A percentile compares a stretch with the other conserved stretches of the same genome.
These are phyloP conservation scores for Acrobasis suavella DNA, from an alignment of 2,888 invertebrate genomes.

Conservation along the genomic window DNA sequence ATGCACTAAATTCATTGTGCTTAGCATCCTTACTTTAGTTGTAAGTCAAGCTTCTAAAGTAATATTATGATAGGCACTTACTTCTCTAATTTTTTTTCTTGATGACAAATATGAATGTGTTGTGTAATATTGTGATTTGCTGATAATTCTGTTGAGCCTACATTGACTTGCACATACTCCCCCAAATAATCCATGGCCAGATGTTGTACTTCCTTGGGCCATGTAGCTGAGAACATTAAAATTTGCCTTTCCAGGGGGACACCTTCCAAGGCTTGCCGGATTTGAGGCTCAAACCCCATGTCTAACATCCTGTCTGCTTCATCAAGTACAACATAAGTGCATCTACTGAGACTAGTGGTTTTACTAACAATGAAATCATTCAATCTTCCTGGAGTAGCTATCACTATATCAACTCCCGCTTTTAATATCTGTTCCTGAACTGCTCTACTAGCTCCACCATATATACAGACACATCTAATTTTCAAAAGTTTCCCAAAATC, in stretches of 20 bases:
- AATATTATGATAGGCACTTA: slow-evolving; percentile 36
- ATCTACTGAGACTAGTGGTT: slow-evolving; percentile 86
- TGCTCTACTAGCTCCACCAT: slow-evolving; percentile 92
- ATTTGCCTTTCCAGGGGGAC: slow-evolving; percentile 96
- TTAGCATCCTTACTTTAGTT: too few species aligned
- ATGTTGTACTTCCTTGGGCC: slow-evolving; percentile 96
- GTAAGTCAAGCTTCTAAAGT: too few species aligned
- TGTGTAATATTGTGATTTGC: slow-evolving; percentile 96
- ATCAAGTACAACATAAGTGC: slow-evolving; percentile 93
- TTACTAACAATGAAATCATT: slow-evolving; percentile 90
- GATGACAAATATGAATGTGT: slow-evolving; percentile 91
- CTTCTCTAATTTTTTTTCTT: slow-evolving; percentile 87
- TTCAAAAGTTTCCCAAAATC: slow-evolving; percentile 88
- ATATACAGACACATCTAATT: slow-evolving; percentile 90
- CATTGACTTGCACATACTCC: slow-evolving; percentile 95
- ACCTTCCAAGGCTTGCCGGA: slow-evolving; percentile 94
- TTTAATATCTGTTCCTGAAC: slow-evolving; percentile 84
- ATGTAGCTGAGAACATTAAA: slow-evolving; percentile 99
- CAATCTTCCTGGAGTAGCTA: slow-evolving; percentile 93
- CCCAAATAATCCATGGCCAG: slow-evolving; percentile 95
- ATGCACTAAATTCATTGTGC: too few species aligned
- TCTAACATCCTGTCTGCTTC: slow-evolving; percentile 98
- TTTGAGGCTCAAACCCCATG: slow-evolving; percentile 99
- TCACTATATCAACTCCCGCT: slow-evolving; percentile 91
- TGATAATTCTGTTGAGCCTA: slow-evolving; percentile 92